Evolutionary conservation across 2,113 vertebrate species (phyloP), one percentile per base, ranked within the genome.

Genomic region (Hypocryptadius cinnamomeus): DNA sequence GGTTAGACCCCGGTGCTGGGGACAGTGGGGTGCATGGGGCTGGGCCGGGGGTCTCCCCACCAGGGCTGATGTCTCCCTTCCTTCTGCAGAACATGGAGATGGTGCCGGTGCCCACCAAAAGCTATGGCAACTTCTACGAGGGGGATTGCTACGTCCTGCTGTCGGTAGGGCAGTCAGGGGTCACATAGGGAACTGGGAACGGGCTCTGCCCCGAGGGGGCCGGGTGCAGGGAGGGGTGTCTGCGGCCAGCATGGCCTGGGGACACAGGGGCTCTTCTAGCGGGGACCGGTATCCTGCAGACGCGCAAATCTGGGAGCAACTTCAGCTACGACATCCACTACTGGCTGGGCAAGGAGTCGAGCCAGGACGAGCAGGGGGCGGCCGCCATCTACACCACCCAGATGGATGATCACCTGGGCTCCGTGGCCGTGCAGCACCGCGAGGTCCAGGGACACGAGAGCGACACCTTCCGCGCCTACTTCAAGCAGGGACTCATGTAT

Each of bases 121-220:
- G 95, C 70, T 97, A 97, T 1, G 98, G 98, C 65, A 98, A 84
- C 48, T 98, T 99, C 96, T 98, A 95, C 1, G 98, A 99, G 31
- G 98, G 98, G 8, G 98, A 99, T 93, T 98, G 98, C 97, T 99
- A 99, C 47, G 0, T 99, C 18, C 63, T 98, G 95, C 94, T 99
- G 78, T 96, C 97, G 95, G 98, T 99, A 97, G 92, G 98, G 95
- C 22, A 40, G 47, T 27, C 50, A 7, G 15, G 17, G 39, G 50
- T 37, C 10, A 3, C 1, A 6, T 0, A 1, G n/a, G 27, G 61
- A 12, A 9, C 20, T 2, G 3, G 47, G 79, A 69, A 39, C 0
- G 3, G 51, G 30, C 21, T 85, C 35, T 82, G 72, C 24, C 40
- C 63, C 1, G 4, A 4, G 14, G 15, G 19, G 7, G 13, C 3